phyloP scores from a whole-genome alignment of 2,888 invertebrate genomes.

The Petrolisthes manimaculis region DNA sequence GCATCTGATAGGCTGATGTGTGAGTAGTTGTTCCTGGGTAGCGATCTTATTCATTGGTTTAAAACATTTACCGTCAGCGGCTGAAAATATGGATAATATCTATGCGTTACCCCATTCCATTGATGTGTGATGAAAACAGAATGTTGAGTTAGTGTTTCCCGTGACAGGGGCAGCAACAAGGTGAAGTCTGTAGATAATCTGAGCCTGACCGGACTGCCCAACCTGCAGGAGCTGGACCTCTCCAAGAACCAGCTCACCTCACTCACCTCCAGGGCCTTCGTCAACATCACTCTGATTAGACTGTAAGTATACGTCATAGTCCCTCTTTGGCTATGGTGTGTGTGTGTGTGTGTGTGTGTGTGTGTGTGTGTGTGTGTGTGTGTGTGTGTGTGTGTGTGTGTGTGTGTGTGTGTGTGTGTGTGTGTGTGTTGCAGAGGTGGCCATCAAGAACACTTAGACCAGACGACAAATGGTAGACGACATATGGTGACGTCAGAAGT shows the following conservation, averaged over 20 bases:
- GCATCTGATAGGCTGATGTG: too few species aligned
- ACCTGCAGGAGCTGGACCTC: conserved; percentile 39
- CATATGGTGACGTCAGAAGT: too few species aligned
- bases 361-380: conserved; percentile 21
- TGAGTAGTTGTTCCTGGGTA: too few species aligned
- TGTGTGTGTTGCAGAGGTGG: neutral
- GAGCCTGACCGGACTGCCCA: conserved; percentile 21
- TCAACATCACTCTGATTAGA: conserved; percentile 12
- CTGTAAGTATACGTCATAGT: neutral
- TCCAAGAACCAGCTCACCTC: conserved; percentile 32
- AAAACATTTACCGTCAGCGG: too few species aligned
- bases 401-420: conserved; percentile 9
- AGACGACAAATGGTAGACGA: too few species aligned
- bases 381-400: neutral
- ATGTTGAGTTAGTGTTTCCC: neutral
- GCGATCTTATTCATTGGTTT: too few species aligned
- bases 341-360: conserved; percentile 3
- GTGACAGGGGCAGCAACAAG: conserved; percentile 20
- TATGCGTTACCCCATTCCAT: too few species aligned
- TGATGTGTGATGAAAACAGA: too few species aligned
- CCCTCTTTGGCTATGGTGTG: neutral
- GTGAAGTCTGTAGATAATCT: conserved; percentile 19
- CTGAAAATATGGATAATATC: too few species aligned
- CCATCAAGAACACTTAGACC: too few species aligned
- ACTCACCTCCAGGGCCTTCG: conserved; percentile 14